Evolutionary conservation across 53 echinoderm and acorn worm species (phyloP), one percentile per base, ranked within the genome.

Genomic region (Paracentrotus lividus): DNA sequence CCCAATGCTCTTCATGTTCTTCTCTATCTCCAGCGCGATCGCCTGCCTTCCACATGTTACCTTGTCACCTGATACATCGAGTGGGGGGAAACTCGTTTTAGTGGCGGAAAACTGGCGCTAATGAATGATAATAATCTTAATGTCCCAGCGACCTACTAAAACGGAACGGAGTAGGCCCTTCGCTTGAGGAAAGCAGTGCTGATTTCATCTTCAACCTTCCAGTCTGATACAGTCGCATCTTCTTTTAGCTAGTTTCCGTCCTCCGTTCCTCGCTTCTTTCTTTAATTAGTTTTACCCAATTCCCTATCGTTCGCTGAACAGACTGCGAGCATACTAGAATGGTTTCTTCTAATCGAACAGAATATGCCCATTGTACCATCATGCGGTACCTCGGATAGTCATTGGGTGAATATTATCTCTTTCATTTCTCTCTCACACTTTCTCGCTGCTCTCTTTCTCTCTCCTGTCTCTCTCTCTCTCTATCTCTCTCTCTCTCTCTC

Each of bases 121-220:
- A 85, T 85, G 85, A 85, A 85, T 54, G 85, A 85, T 85, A 85
- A 54, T 52, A 52, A 85, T 85, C 85, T 85, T 85, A 85, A 85
- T 85, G 85, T 85, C 53, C 85, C 29, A 54, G 51, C 51, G 85
- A 85, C 85, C 85, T 85, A 85, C 49, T 85, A 85, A 85, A 85
- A 54, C 85, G 32, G 51, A 85, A 52, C 54, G 4, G 20, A 3
- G 77, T 40, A 42, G 27, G 64, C 64, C 21, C 23, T 77, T 77
- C 77, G 77, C 77, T 77, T 20, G 67, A 21, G 77, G 42, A 77
- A 42, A 43, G 21, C 24, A 77, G 43, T 42, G 77, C 77, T 43
- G 43, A 42, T 43, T 77, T 29, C 77, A 42, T 43, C 77, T 77
- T 42, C 21, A 77, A 23, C 23, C 21, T 77, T 43, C 42, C 43